A percentile compares a stretch with the other conserved stretches of the same genome.
These are phyloP conservation scores for Stenichneumon culpator DNA, from an alignment of 2,888 invertebrate species.

Conservation along the genomic window DNA sequence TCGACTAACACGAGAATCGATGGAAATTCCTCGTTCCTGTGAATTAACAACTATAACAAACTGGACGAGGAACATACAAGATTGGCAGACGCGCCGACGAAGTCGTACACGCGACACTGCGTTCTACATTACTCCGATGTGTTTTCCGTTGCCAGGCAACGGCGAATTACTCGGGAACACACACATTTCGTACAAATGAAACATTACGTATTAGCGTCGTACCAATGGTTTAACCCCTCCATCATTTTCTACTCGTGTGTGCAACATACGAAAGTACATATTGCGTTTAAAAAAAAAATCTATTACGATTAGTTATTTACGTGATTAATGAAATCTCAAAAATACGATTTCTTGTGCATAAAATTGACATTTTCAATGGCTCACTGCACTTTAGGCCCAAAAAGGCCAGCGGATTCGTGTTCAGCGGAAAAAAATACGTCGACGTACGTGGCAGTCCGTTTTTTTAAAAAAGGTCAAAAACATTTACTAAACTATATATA, in stretches of 20 bases:
- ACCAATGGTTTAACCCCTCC: constrained; percentile 49
- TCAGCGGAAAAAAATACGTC: too few relatives aligned
- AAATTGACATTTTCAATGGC: too few relatives aligned
- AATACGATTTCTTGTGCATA: too few relatives aligned
- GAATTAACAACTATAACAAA: background rate
- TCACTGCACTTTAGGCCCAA: too few relatives aligned
- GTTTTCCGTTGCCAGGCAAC: constrained; percentile 63
- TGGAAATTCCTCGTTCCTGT: background rate
- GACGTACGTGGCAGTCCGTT: too few relatives aligned
- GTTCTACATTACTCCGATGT: constrained; percentile 5
- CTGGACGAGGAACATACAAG: background rate
- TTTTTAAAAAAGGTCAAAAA: too few relatives aligned
- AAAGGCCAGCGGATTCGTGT: too few relatives aligned
- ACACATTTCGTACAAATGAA: constrained; percentile 18
- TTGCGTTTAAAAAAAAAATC: too few relatives aligned
- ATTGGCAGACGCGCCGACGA: background rate
- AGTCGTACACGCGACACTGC: background rate
- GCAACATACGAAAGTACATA: constrained; percentile 65
- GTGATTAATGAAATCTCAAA: too few relatives aligned
- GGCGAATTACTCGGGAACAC: background rate
- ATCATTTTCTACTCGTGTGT: constrained; percentile 44
- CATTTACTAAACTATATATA: too few relatives aligned
- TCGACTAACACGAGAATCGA: background rate
- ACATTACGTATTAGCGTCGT: constrained; percentile 43
- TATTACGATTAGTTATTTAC: constrained; percentile 43